Base-by-base conservation (phyloP, 1,140 invertebrate genomes). In the Palaemon carinicauda region DNA sequence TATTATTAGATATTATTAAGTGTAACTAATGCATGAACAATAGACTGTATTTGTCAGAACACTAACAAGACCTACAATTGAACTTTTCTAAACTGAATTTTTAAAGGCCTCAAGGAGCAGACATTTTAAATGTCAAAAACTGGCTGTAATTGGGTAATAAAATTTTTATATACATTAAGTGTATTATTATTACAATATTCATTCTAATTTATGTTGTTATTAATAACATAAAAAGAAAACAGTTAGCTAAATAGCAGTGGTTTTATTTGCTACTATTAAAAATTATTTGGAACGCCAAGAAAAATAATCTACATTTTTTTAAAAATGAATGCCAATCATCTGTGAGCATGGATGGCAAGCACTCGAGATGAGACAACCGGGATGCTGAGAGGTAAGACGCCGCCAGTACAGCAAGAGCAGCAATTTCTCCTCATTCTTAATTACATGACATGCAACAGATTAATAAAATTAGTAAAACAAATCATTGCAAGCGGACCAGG, bases 51-150 rank as follows among this genome's bases (percentile, higher is more conserved):
- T 80, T 27, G 69, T 50, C 65, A 31, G 80, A 74, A 73, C 78
- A 73, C 84, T 79, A 86, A 86, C 84, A 86, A 86, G 84, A 86
- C 84, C 69, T 86, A 71, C 78, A 56, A 80, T 29, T 86, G 54
- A 75, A 84, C 71, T 54, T 82, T 15, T 52, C 75, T 86, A 86
- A 71, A 80, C 27, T 86, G 75, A 86, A 86, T 51, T 86, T 80
- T 80, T 50, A 86, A 86, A 79, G 84, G 77, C 84, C 77, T 86
- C 84, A 86, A 86, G 84, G 77, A 86, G 78, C 84, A 86, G 78
- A 86, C 84, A 86, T 80, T 80, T 82, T 86, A 71, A 86, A 56
- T 80, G 84, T 86, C 84, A 86, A 86, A 86, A 86, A 86, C 84
- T 86, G 84, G 84, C 84, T 86, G 84, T 86, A 86, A 86, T 51